phyloP scores from a whole-genome alignment of 2,113 vertebrate species.

The Crocuta crocuta region DNA sequence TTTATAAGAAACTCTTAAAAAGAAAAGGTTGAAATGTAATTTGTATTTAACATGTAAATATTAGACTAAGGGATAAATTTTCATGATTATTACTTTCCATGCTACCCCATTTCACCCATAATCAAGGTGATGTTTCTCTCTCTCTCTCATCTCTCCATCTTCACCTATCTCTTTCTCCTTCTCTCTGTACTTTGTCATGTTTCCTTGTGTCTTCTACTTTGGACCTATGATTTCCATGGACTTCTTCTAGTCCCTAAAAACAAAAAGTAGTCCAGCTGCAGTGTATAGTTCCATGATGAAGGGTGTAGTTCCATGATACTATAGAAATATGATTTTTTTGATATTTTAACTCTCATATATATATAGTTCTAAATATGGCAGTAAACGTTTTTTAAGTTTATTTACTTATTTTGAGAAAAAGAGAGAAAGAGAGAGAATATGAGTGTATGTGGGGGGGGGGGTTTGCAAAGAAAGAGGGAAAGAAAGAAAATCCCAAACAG shows the following conservation, averaged over 20 bases:
- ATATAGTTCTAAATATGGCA: background rate
- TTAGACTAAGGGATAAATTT: background rate
- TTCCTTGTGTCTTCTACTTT: background rate
- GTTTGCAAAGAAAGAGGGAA: no score
- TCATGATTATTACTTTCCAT: background rate
- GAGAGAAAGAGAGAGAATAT: no score
- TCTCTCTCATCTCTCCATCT: rapidly evolving
- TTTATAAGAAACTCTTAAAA: background rate
- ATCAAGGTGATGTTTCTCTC: background rate
- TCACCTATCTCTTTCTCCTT: background rate
- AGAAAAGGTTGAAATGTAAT: background rate
- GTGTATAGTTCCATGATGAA: background rate
- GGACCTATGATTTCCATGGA: background rate
- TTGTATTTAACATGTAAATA: background rate
- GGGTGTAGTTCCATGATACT: no score
- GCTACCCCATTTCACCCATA: background rate
- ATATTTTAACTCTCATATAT: background rate
- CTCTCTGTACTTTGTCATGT: background rate
- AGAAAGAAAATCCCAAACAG: no score
- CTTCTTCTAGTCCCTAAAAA: background rate
- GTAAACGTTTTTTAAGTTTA: no score
- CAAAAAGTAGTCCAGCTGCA: background rate
- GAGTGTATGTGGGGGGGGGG: no score
- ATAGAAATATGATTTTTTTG: background rate
- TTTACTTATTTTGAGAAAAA: no score